Percentiles rank a stretch among this genome's conserved stretches.
These are phyloP conservation scores for Monochamus alternatus DNA, from an alignment of 2,888 invertebrate genomes.

Conservation along the genomic window DNA sequence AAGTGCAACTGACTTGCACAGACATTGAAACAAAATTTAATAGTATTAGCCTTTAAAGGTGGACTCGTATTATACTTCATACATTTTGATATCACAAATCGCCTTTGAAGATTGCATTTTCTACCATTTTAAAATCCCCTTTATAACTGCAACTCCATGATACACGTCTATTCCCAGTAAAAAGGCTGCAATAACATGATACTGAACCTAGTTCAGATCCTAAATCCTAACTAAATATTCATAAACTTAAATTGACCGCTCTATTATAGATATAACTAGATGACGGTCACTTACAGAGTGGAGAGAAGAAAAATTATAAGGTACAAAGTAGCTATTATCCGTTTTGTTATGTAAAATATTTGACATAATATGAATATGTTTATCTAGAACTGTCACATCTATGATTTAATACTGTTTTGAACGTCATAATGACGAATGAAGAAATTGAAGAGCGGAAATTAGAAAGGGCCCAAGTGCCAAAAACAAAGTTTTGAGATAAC, in stretches of 20 bases:
- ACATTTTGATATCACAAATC: conserved; percentile 29
- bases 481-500: too few relatives aligned
- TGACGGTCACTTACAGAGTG: conserved; percentile 9
- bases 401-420: too few relatives aligned
- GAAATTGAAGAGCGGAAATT: too few relatives aligned
- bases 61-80: conserved; percentile 30
- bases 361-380: too few relatives aligned
- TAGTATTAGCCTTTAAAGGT: conserved; percentile 17
- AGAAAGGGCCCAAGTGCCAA: too few relatives aligned
- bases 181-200: conserved; percentile 30
- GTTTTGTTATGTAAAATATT: too few relatives aligned
- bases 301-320: neutral
- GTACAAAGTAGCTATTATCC: too few relatives aligned
- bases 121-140: conserved; percentile 18
- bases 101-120: conserved; percentile 12
- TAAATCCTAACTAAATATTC: conserved; percentile 34
- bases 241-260: conserved; percentile 34
- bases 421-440: too few relatives aligned
- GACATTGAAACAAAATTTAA: conserved; percentile 6
- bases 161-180: conserved; percentile 15
- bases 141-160: conserved; percentile 26
- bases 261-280: conserved; percentile 18
- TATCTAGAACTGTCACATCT: too few relatives aligned
- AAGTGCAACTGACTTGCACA: neutral
- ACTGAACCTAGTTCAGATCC: conserved; percentile 19